A percentile compares a stretch with the other conserved stretches of the same genome.
phyloP scores from a whole-genome alignment of 2,113 vertebrate species.

The Hipposideros armiger region DNA sequence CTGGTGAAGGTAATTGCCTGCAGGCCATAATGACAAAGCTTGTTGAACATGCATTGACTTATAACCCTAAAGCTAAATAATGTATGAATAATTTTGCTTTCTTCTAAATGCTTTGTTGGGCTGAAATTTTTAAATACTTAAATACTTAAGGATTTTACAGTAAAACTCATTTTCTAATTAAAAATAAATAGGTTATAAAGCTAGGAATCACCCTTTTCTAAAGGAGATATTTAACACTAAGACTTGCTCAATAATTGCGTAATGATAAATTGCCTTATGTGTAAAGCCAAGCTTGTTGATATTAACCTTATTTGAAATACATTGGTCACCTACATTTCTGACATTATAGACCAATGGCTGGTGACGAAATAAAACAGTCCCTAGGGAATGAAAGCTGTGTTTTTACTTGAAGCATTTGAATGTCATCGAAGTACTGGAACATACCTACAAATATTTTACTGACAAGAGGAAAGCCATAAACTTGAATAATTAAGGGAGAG shows the following conservation, averaged over 20 bases:
- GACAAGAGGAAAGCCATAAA: slow-evolving; percentile 20
- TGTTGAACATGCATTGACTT: slow-evolving; percentile 50
- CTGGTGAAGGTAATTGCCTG: neutral
- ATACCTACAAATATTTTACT: slow-evolving; percentile 12
- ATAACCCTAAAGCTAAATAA: slow-evolving; percentile 55
- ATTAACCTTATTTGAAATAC: neutral
- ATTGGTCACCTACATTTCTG: neutral
- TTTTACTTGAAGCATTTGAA: slow-evolving; percentile 7
- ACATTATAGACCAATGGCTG: neutral
- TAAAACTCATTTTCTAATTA: slow-evolving; percentile 37
- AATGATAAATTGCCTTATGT: neutral
- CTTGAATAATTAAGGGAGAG: neutral
- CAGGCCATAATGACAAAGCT: neutral
- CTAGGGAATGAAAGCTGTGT: neutral
- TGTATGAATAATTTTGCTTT: slow-evolving; percentile 53
- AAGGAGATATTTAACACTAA: neutral
- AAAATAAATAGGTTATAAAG: slow-evolving; percentile 13
- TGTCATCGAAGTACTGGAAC: neutral
- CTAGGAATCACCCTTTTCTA: neutral
- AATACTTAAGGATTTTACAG: neutral
- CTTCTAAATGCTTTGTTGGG: neutral
- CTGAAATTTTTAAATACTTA: neutral
- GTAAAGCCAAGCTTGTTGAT: neutral
- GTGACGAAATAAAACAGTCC: neutral
- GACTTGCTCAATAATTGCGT: neutral